A percentile compares a stretch with the other conserved stretches of the same genome.
phyloP scores from a whole-genome alignment of 2,797 vertebrate species.

The Columba guinea region DNA sequence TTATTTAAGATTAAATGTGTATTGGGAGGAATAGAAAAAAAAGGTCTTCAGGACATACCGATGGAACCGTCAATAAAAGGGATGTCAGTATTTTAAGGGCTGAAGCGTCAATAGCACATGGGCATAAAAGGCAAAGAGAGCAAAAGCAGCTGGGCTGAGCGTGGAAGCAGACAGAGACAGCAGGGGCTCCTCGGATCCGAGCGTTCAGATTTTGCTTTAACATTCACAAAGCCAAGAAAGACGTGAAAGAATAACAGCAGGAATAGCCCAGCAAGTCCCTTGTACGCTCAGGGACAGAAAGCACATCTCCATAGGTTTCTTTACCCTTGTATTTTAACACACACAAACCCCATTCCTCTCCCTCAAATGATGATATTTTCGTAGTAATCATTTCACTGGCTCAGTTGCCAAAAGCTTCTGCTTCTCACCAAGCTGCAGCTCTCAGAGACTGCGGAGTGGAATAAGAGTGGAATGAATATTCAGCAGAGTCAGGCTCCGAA shows the following conservation, averaged over 20 bases:
- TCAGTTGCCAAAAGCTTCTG: constrained; percentile 6
- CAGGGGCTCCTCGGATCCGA: not conserved
- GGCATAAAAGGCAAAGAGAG: not conserved
- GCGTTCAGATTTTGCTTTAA: not conserved
- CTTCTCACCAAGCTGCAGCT: constrained; percentile 57
- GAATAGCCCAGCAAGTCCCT: not conserved
- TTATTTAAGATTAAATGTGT: not conserved
- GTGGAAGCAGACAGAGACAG: not conserved
- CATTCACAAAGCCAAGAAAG: not conserved
- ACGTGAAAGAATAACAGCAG: not conserved
- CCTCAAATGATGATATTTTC: constrained; percentile 40
- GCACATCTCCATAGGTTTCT: constrained; percentile 26
- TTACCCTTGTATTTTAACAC: constrained; percentile 17
- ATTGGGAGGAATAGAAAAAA: not conserved
- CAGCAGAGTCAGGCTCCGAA: constrained; percentile 39
- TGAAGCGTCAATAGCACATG: not conserved
- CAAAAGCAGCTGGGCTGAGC: not conserved
- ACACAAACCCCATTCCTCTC: not conserved
- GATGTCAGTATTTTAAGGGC: not conserved
- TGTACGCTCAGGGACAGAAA: constrained; percentile 1
- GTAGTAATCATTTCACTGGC: constrained; percentile 39
- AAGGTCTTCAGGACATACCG: not conserved
- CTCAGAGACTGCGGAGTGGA: constrained; percentile 36
- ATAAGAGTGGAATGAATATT: constrained; percentile 46
- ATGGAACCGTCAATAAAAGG: not conserved